A percentile compares a stretch with the other conserved stretches of the same genome.
phyloP scores from a whole-genome alignment of 2,888 invertebrate species.

The Osedax fenrisi region DNA sequence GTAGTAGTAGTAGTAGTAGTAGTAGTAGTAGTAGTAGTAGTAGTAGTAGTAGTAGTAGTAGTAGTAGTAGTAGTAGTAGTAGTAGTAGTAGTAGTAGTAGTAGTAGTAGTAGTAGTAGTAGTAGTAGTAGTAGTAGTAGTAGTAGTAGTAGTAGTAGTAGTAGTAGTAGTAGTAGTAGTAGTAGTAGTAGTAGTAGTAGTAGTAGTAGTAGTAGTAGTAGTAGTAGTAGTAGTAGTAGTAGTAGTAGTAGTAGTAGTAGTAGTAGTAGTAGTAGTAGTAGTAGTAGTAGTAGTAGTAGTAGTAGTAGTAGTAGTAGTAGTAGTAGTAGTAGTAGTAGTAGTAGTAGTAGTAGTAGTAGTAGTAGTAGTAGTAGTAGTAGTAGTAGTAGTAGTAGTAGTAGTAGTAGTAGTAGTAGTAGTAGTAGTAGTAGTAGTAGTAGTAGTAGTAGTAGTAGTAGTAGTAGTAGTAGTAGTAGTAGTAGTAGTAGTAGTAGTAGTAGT shows the following conservation, averaged over 20 bases:
- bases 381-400: not conserved
- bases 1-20: too few species aligned
- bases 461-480: not conserved
- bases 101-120: too few species aligned
- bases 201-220: not conserved
- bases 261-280: not conserved
- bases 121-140: too few species aligned
- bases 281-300: not conserved
- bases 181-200: too few species aligned
- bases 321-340: not conserved
- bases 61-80: too few species aligned
- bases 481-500: not conserved
- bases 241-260: not conserved
- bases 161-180: too few species aligned
- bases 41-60: too few species aligned
- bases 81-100: too few species aligned
- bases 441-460: not conserved
- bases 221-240: not conserved
- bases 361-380: not conserved
- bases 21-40: too few species aligned
- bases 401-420: not conserved
- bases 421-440: not conserved
- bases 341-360: not conserved
- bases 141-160: too few species aligned
- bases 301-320: not conserved